Conservation (phyloP, 1,140 invertebrate species). For the Centruroides vittatus region DNA sequence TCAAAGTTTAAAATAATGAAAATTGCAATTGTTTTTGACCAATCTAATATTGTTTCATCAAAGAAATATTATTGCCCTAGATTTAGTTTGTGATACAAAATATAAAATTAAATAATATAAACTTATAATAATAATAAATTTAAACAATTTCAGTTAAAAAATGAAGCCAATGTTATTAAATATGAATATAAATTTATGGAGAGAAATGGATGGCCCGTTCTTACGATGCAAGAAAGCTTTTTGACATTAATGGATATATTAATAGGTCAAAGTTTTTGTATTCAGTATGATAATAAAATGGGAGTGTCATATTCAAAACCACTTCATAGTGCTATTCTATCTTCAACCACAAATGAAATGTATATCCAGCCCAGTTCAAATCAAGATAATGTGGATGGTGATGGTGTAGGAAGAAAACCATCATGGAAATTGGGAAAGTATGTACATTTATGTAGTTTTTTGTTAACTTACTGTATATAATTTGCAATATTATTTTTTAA, state of each 20-base stretch:
- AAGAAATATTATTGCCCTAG: too few species aligned
- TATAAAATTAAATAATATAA: too few species aligned
- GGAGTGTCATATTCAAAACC: not conserved
- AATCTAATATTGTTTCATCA: too few species aligned
- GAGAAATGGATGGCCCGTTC: slow-evolving; percentile 28
- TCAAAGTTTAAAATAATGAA: too few species aligned
- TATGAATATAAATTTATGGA: slow-evolving; percentile 25
- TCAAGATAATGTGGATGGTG: not conserved
- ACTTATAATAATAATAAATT: too few species aligned
- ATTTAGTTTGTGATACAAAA: too few species aligned
- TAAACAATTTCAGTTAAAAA: slow-evolving; percentile 7
- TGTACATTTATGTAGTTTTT: too few species aligned
- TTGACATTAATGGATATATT: slow-evolving; percentile 26
- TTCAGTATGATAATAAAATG: slow-evolving; percentile 3
- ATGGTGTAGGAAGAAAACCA: not conserved
- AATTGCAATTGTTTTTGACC: too few species aligned
- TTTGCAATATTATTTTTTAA: too few species aligned
- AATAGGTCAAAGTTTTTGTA: slow-evolving; percentile 17
- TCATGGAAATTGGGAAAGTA: too few species aligned
- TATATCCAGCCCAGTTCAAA: not conserved
- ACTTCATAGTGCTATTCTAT: not conserved
- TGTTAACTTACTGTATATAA: too few species aligned
- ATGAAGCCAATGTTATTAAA: slow-evolving; percentile 3
- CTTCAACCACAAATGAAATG: not conserved
- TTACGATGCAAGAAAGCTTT: slow-evolving; percentile 21